Evolutionary conservation across 1,140 invertebrate species (phyloP), one percentile per base, ranked within the genome.

Genomic region (Anoplolepis gracilipes): DNA sequence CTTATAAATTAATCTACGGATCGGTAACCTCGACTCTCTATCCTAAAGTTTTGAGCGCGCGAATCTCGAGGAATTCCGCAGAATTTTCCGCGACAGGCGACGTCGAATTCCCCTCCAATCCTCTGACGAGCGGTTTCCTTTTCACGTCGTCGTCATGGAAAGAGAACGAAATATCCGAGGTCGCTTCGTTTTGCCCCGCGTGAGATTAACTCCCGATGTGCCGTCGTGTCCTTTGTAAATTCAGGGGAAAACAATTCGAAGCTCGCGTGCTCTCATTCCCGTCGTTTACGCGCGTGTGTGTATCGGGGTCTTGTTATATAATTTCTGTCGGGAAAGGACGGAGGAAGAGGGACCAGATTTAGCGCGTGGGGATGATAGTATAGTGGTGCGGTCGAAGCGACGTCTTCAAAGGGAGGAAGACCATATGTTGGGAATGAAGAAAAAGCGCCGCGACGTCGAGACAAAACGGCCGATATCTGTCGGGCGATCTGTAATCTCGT

Each of bases 221-320:
- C 69, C 67, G 69, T 85, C 70, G 39, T 42, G 84, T 86, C 69
- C 87, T 88, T 88, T 88, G 84, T 88, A 86, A 89, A 88, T 89
- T 86, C 73, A 25, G 39, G 59, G 28, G 46, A 64, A 73, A 88
- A 67, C n/a, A 86, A 88, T 87, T 88, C 84, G 70, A 72, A 42
- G 6, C 53, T 46, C 39, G 49, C 49, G 46, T 39, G n/a, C n/a
- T n/a, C 72, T 53, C 77, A 59, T 64, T 59, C 62, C 46, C 55
- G 46, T 77, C 77, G 49, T 86, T 85, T 46, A 65, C 79, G 67
- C 75, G 59, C 39, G 46, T 61, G 61, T 46, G 70, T 28, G 33
- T 39, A 49, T 1, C 46, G 61, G 42, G 28, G 84, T 25, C 84
- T 88, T 87, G 87, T 88, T 88, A 89, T 84, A 82, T 67, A 64